Evolutionary conservation across 2,797 vertebrate genomes (phyloP).

Genomic region (Microcaecilia unicolor): DNA sequence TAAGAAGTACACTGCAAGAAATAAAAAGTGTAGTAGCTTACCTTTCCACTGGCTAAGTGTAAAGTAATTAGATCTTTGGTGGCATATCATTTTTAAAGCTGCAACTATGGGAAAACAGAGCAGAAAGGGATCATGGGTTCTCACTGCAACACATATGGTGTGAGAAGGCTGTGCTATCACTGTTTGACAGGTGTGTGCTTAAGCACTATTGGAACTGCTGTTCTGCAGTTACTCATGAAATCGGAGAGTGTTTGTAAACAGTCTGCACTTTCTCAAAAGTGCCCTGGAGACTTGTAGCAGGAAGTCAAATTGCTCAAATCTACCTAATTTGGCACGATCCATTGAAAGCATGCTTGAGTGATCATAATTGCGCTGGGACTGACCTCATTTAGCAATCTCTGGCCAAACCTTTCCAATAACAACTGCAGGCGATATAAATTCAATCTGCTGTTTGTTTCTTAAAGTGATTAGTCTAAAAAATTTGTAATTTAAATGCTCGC

Average conservation of each 20-base stretch:
- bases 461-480: constrained; percentile 64
- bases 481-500: constrained; percentile 56
- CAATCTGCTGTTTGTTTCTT: constrained; percentile 56
- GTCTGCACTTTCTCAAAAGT: constrained; percentile 78
- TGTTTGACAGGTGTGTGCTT: constrained; percentile 63
- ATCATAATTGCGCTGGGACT: constrained; percentile 67
- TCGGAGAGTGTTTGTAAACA: constrained; percentile 78
- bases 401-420: constrained; percentile 63
- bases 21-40: constrained; percentile 21
- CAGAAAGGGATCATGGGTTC: not conserved
- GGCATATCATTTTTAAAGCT: constrained; percentile 26
- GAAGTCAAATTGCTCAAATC: constrained; percentile 80
- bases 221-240: constrained; percentile 50
- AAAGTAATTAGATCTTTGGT: constrained; percentile 36
- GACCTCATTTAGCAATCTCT: constrained; percentile 63
- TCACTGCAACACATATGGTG: constrained; percentile 28
- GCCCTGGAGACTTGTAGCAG: constrained; percentile 63
- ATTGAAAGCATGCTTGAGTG: constrained; percentile 68
- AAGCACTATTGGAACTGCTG: constrained; percentile 23
- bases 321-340: constrained; percentile 75
- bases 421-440: constrained; percentile 63
- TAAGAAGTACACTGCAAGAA: too few species aligned
- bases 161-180: constrained; percentile 24
- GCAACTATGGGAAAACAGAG: constrained; percentile 15
- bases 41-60: constrained; percentile 15